Evolutionary conservation across 2,113 vertebrate genomes (phyloP).

Genomic region (Cavia aperea): DNA sequence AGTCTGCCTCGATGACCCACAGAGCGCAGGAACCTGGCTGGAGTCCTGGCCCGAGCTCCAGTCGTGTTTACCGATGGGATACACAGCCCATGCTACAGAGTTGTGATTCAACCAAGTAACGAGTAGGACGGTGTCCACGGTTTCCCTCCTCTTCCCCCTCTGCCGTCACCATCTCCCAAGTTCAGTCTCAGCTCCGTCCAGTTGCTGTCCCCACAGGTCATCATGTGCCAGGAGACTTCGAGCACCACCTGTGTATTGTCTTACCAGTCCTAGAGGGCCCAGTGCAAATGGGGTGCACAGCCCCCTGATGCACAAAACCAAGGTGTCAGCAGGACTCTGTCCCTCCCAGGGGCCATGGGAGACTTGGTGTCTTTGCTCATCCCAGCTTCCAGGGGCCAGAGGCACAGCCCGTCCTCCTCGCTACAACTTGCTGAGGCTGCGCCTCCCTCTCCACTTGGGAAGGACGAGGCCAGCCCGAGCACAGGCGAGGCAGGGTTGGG

Average conservation of each 20-base stretch:
- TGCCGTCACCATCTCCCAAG: neutral
- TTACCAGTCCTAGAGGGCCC: neutral
- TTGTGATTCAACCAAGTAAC: neutral
- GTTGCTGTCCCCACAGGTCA: neutral
- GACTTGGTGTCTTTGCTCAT: neutral
- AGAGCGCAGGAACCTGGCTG: neutral
- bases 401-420: neutral
- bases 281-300: neutral
- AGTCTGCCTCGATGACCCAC: neutral
- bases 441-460: neutral
- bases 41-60: neutral
- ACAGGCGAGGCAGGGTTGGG: neutral
- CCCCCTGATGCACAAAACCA: neutral
- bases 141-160: neutral
- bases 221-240: too few relatives aligned
- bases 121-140: accelerated
- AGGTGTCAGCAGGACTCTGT: neutral
- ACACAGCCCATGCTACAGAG: accelerated
- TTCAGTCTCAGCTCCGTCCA: neutral
- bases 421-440: too few relatives aligned
- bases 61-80: neutral
- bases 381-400: neutral
- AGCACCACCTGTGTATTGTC: neutral
- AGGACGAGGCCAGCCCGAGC: too few relatives aligned
- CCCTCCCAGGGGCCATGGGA: neutral